Percentiles rank a stretch among this genome's conserved stretches.
phyloP scores from a whole-genome alignment of 2,797 vertebrate species.

The Sebastes baramenuke region DNA sequence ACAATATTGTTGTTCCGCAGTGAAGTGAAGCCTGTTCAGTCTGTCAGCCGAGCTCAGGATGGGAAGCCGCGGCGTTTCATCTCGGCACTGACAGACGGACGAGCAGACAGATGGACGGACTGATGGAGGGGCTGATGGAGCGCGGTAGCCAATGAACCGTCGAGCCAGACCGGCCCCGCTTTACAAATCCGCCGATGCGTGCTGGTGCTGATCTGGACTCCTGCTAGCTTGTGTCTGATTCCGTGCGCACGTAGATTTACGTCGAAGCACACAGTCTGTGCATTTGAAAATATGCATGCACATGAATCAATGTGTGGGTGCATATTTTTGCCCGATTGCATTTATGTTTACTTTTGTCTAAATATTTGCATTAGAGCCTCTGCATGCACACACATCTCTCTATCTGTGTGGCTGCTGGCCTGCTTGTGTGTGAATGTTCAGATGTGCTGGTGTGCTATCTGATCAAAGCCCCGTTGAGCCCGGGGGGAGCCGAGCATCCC shows the following conservation, averaged over 20 bases:
- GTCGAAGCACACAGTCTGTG: background rate
- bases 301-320: background rate
- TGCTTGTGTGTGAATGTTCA: constrained; percentile 16
- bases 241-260: constrained; percentile 12
- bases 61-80: constrained; percentile 32
- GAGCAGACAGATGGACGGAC: constrained; percentile 55
- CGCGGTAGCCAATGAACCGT: constrained; percentile 56
- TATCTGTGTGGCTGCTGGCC: constrained; percentile 2
- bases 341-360: background rate
- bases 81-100: constrained; percentile 56
- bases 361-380: background rate
- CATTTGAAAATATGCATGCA: background rate
- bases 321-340: background rate
- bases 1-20: constrained; percentile 9
- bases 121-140: constrained; percentile 62
- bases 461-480: constrained; percentile 61
- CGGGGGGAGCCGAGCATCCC: constrained; percentile 59
- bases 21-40: constrained; percentile 21
- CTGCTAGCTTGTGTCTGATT: constrained; percentile 37
- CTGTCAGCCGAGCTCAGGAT: constrained; percentile 38
- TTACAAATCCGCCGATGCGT: constrained; percentile 62
- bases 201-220: constrained; percentile 60
- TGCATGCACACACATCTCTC: background rate
- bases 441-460: constrained; percentile 56
- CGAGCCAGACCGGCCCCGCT: constrained; percentile 54